Conservation (phyloP, 2,888 invertebrate genomes). For the Trichogramma dendrolimi region DNA sequence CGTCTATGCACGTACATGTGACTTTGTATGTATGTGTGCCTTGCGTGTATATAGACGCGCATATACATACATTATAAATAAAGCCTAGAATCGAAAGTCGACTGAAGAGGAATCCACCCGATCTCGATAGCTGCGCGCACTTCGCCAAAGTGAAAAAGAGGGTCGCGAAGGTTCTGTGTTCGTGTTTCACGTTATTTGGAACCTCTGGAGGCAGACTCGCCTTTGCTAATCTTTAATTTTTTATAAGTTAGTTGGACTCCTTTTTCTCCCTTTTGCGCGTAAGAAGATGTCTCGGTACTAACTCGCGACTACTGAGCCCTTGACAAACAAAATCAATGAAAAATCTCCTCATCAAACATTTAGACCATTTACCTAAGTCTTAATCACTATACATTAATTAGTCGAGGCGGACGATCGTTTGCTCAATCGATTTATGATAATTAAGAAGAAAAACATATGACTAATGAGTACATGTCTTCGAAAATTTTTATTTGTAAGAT, state of each 20-base stretch:
- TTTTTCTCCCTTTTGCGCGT: too few species aligned
- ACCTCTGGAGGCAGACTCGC: conserved; percentile 22
- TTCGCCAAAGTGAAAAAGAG: conserved; percentile 19
- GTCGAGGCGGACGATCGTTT: too few species aligned
- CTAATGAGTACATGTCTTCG: too few species aligned
- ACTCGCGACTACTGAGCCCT: too few species aligned
- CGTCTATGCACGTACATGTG: background rate
- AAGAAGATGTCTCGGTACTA: too few species aligned
- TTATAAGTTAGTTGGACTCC: conserved; percentile 31
- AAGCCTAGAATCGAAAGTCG: background rate
- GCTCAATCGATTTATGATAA: too few species aligned
- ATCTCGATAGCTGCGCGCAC: background rate
- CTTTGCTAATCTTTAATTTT: conserved; percentile 33
- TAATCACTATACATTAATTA: too few species aligned
- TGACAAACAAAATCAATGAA: too few species aligned
- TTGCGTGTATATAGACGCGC: background rate
- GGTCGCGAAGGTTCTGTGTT: conserved; percentile 11
- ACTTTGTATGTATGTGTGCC: background rate
- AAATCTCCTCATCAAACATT: too few species aligned
- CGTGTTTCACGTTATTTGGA: conserved; percentile 33
- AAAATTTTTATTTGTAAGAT: too few species aligned
- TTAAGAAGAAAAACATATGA: too few species aligned
- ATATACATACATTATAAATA: conserved; percentile 21
- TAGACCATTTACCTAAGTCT: too few species aligned
- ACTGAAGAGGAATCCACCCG: background rate